Base-by-base conservation (phyloP, 2,797 vertebrate genomes). In the Syngnathus rostellatus region DNA sequence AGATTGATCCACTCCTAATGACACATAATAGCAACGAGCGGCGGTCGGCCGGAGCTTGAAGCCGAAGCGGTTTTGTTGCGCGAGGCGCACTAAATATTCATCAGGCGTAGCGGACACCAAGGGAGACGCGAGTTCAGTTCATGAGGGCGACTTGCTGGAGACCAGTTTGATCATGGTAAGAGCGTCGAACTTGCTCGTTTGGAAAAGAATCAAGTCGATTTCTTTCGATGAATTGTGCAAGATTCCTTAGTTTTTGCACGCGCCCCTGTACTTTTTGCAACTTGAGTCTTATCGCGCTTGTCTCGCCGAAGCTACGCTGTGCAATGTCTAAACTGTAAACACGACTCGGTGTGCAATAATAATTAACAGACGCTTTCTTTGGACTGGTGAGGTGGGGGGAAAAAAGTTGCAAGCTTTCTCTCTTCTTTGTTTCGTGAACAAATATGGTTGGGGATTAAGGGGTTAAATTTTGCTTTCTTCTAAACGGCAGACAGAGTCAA, bases 91-190 rank as follows among this genome's bases (percentile, higher is more conserved):
- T 76, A 62, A 83, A 76, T 84, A 81, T 87, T 79, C 48, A 85
- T 76, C 0, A 68, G 72, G 66, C 37, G 17, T 19, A 12, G 21
- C 19, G 39, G 39, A 12, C 6, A 63, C n/a, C 67, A 57, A 62
- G 64, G 0, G 0, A 21, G 19, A 25, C 50, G 54, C 37, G 48
- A 2, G 64, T 63, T 62, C 31, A 65, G 43, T 31, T 46, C 62
- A 48, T 19, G 48, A 53, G 8, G 69, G 65, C 43, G 14, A 48
- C 21, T 64, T 12, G 21, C 54, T 8, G 38, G 25, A 78, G 58
- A 59, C 63, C 64, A 25, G 17, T 23, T 37, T 40, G 46, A 64
- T 21, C 75, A 90, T 90, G 88, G 88, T 90, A 87, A 85, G 88
- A 60, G 38, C 17, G 68, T 31, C 39, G 2, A 54, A 25, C 23